Evolutionary conservation across 2,113 vertebrate species (phyloP).

Genomic region (Murina feae): DNA sequence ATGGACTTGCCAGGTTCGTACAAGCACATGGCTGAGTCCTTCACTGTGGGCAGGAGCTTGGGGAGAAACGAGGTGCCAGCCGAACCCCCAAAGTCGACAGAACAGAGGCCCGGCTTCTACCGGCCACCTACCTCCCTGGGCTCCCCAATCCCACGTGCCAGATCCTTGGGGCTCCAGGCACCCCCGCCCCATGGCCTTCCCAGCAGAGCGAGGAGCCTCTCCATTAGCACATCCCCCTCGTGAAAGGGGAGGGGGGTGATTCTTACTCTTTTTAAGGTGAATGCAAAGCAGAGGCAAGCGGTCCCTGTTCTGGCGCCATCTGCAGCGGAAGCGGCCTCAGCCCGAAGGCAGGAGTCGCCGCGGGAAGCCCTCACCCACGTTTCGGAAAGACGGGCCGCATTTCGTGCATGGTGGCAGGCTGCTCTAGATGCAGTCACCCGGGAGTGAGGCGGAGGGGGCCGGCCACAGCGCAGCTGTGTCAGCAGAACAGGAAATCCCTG

Average conservation of each 20-base stretch:
- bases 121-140: too few species aligned
- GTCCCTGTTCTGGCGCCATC: slow-evolving; percentile 58
- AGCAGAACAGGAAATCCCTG: not conserved
- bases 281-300: slow-evolving; percentile 75
- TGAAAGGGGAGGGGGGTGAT: not conserved
- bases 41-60: accelerated
- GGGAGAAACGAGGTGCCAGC: accelerated
- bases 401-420: slow-evolving; percentile 17
- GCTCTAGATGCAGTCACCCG: not conserved
- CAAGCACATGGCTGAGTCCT: accelerated
- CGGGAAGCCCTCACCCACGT: slow-evolving; percentile 74
- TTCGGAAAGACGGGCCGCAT: slow-evolving; percentile 67
- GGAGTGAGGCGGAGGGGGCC: accelerated
- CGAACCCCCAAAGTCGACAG: accelerated
- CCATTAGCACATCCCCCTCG: accelerated
- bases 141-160: accelerated
- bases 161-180: accelerated
- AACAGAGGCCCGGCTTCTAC: accelerated
- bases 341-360: slow-evolving; percentile 70
- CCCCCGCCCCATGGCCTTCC: not conserved
- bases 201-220: not conserved
- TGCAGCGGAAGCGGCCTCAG: slow-evolving; percentile 65
- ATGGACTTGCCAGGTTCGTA: too few species aligned
- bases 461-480: too few species aligned
- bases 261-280: slow-evolving; percentile 64